Percentiles rank a stretch among this genome's conserved stretches.
Evolutionary conservation across 1,140 invertebrate species (phyloP).

Genomic region (Dufourea novaeangliae): DNA sequence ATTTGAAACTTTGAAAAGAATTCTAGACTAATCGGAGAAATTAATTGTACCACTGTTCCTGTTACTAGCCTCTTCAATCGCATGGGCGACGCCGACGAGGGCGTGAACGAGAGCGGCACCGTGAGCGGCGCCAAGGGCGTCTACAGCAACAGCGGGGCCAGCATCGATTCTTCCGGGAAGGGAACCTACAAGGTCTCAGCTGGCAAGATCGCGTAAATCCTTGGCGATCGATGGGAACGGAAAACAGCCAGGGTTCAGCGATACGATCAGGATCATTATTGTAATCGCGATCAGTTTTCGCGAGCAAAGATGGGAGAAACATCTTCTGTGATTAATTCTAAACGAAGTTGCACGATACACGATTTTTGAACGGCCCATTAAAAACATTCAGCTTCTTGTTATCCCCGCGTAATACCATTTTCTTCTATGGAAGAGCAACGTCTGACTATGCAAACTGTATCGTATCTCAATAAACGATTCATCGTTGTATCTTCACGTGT

Average conservation of each 20-base stretch:
- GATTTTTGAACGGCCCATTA: no score
- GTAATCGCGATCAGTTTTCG: background rate
- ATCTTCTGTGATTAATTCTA: no score
- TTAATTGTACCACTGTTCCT: background rate
- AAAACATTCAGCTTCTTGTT: no score
- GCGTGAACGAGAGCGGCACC: constrained; percentile 65
- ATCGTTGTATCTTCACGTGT: background rate
- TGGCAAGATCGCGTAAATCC: constrained; percentile 70
- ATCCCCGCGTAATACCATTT: background rate
- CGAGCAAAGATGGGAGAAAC: no score
- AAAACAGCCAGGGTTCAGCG: no score
- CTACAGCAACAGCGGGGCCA: constrained; percentile 74
- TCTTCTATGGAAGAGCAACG: background rate
- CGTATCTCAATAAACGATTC: constrained; percentile 19
- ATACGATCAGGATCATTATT: no score
- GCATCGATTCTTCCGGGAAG: constrained; percentile 73
- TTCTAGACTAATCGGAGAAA: no score
- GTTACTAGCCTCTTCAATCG: constrained; percentile 67
- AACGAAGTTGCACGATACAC: no score
- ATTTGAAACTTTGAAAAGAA: no score
- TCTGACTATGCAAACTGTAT: background rate
- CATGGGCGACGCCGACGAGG: constrained; percentile 66
- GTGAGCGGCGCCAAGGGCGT: constrained; percentile 75
- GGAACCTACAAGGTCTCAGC: constrained; percentile 76
- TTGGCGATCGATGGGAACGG: background rate